A percentile compares a stretch with the other conserved stretches of the same genome.
These are phyloP conservation scores for Amphipyra tragopoginis DNA, from an alignment of 2,888 invertebrate species.

Conservation along the genomic window DNA sequence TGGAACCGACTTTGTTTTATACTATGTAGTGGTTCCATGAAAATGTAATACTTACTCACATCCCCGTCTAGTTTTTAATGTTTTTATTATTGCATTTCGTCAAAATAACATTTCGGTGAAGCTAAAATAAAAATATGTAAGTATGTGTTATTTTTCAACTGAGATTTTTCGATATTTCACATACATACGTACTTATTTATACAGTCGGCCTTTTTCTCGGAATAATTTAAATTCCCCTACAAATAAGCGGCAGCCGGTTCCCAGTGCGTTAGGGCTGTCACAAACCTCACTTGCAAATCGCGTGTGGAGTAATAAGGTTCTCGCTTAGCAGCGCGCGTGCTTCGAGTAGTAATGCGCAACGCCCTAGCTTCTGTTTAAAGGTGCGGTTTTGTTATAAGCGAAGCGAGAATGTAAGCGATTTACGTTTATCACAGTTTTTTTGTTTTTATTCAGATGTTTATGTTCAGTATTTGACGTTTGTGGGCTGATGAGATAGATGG, in stretches of 20 bases:
- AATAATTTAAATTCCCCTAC: slow-evolving; percentile 36
- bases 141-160: no score
- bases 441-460: no score
- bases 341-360: slow-evolving; percentile 68
- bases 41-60: no score
- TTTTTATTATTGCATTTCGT: no score
- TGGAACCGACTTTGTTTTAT: no score
- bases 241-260: slow-evolving; percentile 27
- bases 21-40: no score
- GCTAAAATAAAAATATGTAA: no score
- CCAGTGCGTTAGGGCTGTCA: slow-evolving; percentile 63
- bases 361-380: slow-evolving; percentile 14
- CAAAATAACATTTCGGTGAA: no score
- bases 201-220: background rate
- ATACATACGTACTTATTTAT: background rate
- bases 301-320: slow-evolving; percentile 73
- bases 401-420: slow-evolving; percentile 12
- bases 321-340: slow-evolving; percentile 76
- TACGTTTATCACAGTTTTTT: background rate
- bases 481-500: no score
- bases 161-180: background rate
- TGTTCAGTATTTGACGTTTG: no score
- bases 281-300: slow-evolving; percentile 74
- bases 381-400: slow-evolving; percentile 12
- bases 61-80: no score